These are phyloP conservation scores for Camelus bactrianus DNA, from an alignment of 2,113 vertebrate genomes.

Conservation along the genomic window DNA sequence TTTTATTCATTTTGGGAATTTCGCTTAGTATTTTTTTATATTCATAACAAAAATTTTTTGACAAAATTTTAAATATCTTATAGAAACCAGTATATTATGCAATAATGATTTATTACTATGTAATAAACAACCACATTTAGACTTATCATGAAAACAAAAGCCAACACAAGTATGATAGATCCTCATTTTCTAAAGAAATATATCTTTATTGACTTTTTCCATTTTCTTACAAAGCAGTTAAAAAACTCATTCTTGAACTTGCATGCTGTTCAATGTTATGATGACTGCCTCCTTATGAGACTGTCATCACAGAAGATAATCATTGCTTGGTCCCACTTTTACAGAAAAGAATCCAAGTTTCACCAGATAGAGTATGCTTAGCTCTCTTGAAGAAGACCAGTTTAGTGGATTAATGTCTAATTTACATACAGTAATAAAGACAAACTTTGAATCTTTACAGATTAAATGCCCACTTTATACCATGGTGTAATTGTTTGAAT, in stretches of 20 bases:
- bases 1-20: constrained; percentile 65
- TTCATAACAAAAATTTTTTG: constrained; percentile 69
- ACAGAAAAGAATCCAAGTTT: constrained; percentile 78
- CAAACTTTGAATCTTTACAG: constrained; percentile 87
- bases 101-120: constrained; percentile 57
- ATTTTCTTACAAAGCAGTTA: constrained; percentile 85
- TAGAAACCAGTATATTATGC: constrained; percentile 12
- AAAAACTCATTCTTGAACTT: constrained; percentile 80
- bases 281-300: constrained; percentile 69
- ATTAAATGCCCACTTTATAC: constrained; percentile 89
- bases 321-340: constrained; percentile 77
- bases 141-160: constrained; percentile 71
- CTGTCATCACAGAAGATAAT: constrained; percentile 74
- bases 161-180: constrained; percentile 67
- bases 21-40: constrained; percentile 43
- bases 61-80: constrained; percentile 65
- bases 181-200: constrained; percentile 86
- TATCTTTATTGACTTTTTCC: constrained; percentile 84
- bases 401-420: constrained; percentile 80
- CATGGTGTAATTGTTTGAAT: constrained; percentile 84
- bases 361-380: constrained; percentile 74
- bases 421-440: constrained; percentile 83
- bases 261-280: constrained; percentile 71
- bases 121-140: constrained; percentile 68
- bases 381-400: constrained; percentile 80